Base-by-base conservation (phyloP, 2,797 vertebrate genomes). In the Cossypha niveicapilla region DNA sequence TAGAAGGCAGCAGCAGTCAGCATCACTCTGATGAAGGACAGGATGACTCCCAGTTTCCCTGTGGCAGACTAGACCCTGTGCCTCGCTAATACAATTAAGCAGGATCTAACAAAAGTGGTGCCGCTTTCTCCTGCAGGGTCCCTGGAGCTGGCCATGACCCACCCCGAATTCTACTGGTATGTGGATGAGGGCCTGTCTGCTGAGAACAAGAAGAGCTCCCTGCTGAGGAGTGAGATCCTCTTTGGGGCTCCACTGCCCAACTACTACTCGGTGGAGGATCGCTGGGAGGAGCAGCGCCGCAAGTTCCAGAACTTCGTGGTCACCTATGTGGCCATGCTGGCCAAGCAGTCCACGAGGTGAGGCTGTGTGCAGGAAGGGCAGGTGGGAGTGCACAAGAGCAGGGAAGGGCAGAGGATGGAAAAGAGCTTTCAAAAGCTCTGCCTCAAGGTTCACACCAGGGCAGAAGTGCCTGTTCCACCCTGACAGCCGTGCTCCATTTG, bases 111-210 rank as follows among this genome's bases (percentile, higher is more conserved):
- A 32, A 12, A 72, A 32, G 10, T 24, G 57, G 22, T 41, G 7
- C 65, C 39, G 50, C 37, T 61, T 66, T 70, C 39, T 67, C 37
- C 48, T 1, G 0, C 77, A 99, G 99, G 99, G 81, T 99, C 99
- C 74, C 96, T 99, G 82, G 98, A 99, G 87, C 97, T 99, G 97
- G 99, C 99, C 91, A 99, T 99, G 98, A 99, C 99, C 51, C 99
- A 99, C 96, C 99, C 99, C 0, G 99, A 99, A 96, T 99, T 99
- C 98, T 99, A 99, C 98, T 99, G 99, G 99, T 99, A 99, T 0
- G 99, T 99, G 97, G 99, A 99, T 6, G 99, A 99, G 97, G 98
- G 97, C 8, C 97, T 99, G 57, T 98, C 99, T 4, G 98, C 98
- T 0, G 99, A 99, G 95, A 98, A 98, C 90, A 98, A 98, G 94